Base-by-base conservation (phyloP, 2,888 invertebrate genomes). In the Microctonus aethiopoides region DNA sequence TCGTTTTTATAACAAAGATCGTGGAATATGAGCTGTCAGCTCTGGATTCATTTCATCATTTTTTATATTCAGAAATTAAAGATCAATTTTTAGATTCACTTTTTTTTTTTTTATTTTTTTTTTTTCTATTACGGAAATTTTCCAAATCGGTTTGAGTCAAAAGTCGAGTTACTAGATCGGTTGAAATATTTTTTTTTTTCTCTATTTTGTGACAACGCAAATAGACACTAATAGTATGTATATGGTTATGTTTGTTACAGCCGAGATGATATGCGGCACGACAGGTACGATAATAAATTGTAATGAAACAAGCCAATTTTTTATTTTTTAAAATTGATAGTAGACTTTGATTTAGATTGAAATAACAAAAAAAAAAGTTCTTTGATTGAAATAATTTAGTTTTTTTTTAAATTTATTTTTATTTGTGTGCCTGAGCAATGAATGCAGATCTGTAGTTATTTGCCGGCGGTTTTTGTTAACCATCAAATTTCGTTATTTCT, bases 361-460 rank as follows among this genome's bases (percentile, higher is more conserved):
- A 81, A 84, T 81, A 84, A 52, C 29, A 57, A 68, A 32, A 54
- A 20, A 20, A 46, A 46, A n/a, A n/a, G n/a, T n/a, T n/a, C n/a
- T 4, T 46, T 46, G 46, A 46, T 46, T 46, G 16, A 46, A 16
- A 7, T 46, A n/a, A 34, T 65, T 61, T 62, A 59, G 60, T 32
- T 69, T 69, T 52, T 66, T 10, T 13, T n/a, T n/a, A n/a, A 13
- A 46, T 46, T 20, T 1, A 46, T 16, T 46, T 46, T 4, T 46
- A 46, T 82, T 83, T 84, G 83, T 86, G 84, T 85, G 85, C 85
- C 83, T 86, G 86, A 84, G 86, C 86, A 86, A 86, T 86, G 85
- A 86, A 79, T 86, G 86, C 86, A 82, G 80, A 82, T 81, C 80
- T 79, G 83, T 85, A 85, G 84, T 83, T 85, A 83, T 81, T 84